Percentiles rank a stretch among this genome's conserved stretches.
Conservation (phyloP, 2,888 invertebrate genomes). For the Stegophylla sp. region DNA sequence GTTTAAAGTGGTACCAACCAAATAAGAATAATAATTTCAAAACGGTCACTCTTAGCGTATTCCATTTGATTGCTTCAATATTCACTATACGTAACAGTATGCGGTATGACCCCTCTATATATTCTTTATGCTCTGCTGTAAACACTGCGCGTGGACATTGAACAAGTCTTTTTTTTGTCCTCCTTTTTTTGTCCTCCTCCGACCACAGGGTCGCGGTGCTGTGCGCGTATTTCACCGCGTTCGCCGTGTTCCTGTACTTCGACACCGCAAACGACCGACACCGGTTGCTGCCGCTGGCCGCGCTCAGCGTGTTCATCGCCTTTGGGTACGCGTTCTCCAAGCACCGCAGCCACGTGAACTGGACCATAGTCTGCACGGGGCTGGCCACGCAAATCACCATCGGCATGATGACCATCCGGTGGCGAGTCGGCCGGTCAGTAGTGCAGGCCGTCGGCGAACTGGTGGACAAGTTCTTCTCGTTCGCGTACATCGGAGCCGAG, state of each 20-base stretch:
- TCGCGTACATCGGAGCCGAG: constrained; percentile 78
- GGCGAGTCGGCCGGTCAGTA: constrained; percentile 78
- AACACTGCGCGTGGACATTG: no score
- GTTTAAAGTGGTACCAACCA: no score
- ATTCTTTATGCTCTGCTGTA: no score
- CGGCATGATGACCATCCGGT: constrained; percentile 84
- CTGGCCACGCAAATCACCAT: constrained; percentile 83
- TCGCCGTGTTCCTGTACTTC: constrained; percentile 71
- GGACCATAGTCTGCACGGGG: constrained; percentile 83
- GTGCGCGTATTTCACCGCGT: constrained; percentile 66
- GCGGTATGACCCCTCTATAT: no score
- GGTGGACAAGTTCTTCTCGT: constrained; percentile 79
- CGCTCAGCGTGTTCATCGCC: constrained; percentile 71
- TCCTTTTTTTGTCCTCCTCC: no score
- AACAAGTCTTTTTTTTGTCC: no score
- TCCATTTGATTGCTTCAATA: no score
- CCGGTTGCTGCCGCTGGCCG: constrained; percentile 75
- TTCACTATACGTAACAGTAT: no score
- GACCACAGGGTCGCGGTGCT: constrained; percentile 64
- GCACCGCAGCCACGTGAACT: constrained; percentile 71
- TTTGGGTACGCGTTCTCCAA: constrained; percentile 73
- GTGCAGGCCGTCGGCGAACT: constrained; percentile 75
- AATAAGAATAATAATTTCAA: no score
- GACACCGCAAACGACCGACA: constrained; percentile 71
- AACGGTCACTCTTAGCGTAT: no score